phyloP scores from a whole-genome alignment of 2,797 vertebrate species.

The Rhinella marina region DNA sequence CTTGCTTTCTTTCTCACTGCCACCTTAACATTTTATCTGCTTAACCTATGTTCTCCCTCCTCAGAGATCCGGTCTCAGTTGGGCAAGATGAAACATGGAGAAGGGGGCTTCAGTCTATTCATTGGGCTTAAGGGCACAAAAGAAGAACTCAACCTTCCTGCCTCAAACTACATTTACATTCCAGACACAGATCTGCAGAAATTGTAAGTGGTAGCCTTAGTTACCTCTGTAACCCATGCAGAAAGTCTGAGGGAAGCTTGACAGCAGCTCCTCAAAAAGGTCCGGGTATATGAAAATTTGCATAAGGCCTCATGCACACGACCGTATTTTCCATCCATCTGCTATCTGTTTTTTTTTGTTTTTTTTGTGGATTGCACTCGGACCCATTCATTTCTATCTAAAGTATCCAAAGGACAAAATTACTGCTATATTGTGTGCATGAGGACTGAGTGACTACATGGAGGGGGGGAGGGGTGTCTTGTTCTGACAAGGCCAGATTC shows the following conservation, averaged over 20 bases:
- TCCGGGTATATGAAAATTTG: neutral
- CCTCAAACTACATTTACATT: slow-evolving; percentile 85
- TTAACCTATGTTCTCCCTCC: slow-evolving; percentile 3
- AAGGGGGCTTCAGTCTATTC: slow-evolving; percentile 79
- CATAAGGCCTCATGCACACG: neutral
- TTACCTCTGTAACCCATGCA: neutral
- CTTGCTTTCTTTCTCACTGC: neutral
- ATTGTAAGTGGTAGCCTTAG: slow-evolving; percentile 74
- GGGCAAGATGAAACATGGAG: slow-evolving; percentile 73
- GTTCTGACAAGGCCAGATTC: neutral
- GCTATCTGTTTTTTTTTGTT: too few relatives aligned
- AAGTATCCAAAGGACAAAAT: too few relatives aligned
- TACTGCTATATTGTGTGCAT: too few relatives aligned
- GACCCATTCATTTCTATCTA: too few relatives aligned
- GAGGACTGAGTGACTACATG: too few relatives aligned
- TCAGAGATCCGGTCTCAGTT: slow-evolving; percentile 86
- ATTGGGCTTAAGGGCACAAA: slow-evolving; percentile 84
- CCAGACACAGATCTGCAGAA: slow-evolving; percentile 80
- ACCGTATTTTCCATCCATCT: too few relatives aligned
- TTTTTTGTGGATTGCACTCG: too few relatives aligned
- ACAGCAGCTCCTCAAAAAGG: too few relatives aligned
- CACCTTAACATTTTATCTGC: neutral
- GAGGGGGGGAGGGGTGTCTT: too few relatives aligned
- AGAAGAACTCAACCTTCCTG: slow-evolving; percentile 83
- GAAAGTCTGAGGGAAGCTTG: neutral